Evolutionary conservation across 2,797 vertebrate species (phyloP).

Genomic region (Oreochromis mossambicus): DNA sequence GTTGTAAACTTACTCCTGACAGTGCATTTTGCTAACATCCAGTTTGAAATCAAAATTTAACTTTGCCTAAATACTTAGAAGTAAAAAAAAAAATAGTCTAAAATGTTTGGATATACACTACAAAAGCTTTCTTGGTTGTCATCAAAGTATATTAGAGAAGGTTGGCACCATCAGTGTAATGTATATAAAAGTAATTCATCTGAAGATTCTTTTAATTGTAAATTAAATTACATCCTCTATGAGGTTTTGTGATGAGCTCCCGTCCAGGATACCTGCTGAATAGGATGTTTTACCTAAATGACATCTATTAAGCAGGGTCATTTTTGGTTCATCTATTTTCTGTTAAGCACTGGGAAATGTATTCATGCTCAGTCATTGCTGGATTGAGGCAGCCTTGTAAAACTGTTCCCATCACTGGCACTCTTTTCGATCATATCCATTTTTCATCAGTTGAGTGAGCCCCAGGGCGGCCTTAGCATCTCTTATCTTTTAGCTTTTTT

Average conservation of each 20-base stretch:
- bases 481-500: conserved; percentile 23
- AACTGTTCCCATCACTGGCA: conserved; percentile 57
- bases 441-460: conserved; percentile 61
- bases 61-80: not conserved
- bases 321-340: conserved; percentile 65
- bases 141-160: not conserved
- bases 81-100: not conserved
- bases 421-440: conserved; percentile 64
- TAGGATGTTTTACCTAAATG: conserved; percentile 50
- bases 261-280: conserved; percentile 51
- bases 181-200: conserved; percentile 6
- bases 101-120: not conserved
- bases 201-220: not conserved
- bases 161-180: not conserved
- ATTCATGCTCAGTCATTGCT: conserved; percentile 49
- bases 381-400: conserved; percentile 55
- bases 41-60: not conserved
- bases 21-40: not conserved
- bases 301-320: conserved; percentile 64
- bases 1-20: not conserved
- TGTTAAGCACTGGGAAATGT: conserved; percentile 59
- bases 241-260: conserved; percentile 20
- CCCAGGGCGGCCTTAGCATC: conserved; percentile 31
- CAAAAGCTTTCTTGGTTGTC: not conserved
- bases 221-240: conserved; percentile 26